These are phyloP conservation scores for Tyrannus savana DNA, from an alignment of 2,113 vertebrate species.

Conservation along the genomic window DNA sequence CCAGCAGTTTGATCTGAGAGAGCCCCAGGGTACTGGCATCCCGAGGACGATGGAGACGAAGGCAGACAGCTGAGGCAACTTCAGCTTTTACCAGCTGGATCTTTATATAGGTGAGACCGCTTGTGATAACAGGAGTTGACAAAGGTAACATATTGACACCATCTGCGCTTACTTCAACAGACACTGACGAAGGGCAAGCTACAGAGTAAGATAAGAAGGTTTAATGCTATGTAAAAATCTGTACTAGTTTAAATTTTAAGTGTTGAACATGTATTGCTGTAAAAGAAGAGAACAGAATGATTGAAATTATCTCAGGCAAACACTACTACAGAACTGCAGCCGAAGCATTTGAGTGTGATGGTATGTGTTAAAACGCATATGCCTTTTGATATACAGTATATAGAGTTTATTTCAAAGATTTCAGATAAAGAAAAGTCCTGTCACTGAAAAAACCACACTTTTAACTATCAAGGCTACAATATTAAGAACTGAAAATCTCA, in stretches of 20 bases:
- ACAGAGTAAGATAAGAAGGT: constrained; percentile 13
- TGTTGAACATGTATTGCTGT: not conserved
- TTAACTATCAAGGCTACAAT: not conserved
- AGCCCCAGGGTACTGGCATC: constrained; percentile 96
- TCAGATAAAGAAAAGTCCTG: not conserved
- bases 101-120: constrained; percentile 97
- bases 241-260: not conserved
- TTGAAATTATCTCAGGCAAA: not conserved
- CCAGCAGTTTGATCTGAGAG: constrained; percentile 95
- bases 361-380: not conserved
- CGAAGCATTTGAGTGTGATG: accelerated
- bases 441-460: not conserved
- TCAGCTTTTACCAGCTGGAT: constrained; percentile 98
- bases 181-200: constrained; percentile 98
- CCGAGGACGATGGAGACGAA: constrained; percentile 92
- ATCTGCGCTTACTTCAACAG: constrained; percentile 97
- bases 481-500: not conserved
- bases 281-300: not conserved
- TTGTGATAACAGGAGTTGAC: constrained; percentile 94
- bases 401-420: not conserved
- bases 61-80: constrained; percentile 95
- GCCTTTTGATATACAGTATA: not conserved
- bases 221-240: not conserved
- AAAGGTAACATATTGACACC: constrained; percentile 97
- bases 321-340: not conserved